Base-by-base conservation (phyloP, 92 coral and sea anemone species). In the Porites rus region DNA sequence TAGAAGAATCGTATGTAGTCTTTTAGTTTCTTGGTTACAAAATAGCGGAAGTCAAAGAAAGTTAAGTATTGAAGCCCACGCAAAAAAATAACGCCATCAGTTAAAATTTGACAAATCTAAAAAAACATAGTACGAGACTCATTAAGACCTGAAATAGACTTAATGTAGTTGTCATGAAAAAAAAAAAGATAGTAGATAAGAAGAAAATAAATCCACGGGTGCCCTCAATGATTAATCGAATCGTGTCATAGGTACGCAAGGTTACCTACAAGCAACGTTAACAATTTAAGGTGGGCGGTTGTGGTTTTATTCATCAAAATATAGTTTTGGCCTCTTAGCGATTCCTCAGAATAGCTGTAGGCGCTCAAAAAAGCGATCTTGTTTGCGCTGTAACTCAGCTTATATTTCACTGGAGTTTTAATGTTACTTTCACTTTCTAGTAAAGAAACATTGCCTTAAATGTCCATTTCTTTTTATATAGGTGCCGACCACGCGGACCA, bases 401-500 rank as follows among this genome's bases (percentile, higher is more conserved):
- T 38, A 38, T 38, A 38, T 38, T 38, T 38, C 6, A 11, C n/a
- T 62, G 13, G 25, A 54, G 60, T 64, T 82, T 64, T 6, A 8
- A 18, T 63, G 51, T 63, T 70, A 31, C 68, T 85, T 63, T 83
- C 87, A 73, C 80, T 83, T 73, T 83, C 79, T 52, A 74, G 52
- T 19, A 16, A 62, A 16, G 18, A 28, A 25, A 2, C 50, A 70
- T 54, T 65, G 13, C 68, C 14, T 50, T 63, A 73, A 74, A 53
- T 62, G 71, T 52, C 25, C 38, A 20, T 54, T 73, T 46, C n/a
- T 79, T 6, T 51, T 66, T 11, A 51, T 28, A 70, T 81, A 83
- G 87, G 87, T 61, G 80, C 79, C 72, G 87, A 83, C 64, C 71
- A 74, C 80, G 69, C 87, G 14, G 87, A 83, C 28, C 87, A 73